phyloP scores from a whole-genome alignment of 2,888 invertebrate species.

The Zaprionus lineosus region DNA sequence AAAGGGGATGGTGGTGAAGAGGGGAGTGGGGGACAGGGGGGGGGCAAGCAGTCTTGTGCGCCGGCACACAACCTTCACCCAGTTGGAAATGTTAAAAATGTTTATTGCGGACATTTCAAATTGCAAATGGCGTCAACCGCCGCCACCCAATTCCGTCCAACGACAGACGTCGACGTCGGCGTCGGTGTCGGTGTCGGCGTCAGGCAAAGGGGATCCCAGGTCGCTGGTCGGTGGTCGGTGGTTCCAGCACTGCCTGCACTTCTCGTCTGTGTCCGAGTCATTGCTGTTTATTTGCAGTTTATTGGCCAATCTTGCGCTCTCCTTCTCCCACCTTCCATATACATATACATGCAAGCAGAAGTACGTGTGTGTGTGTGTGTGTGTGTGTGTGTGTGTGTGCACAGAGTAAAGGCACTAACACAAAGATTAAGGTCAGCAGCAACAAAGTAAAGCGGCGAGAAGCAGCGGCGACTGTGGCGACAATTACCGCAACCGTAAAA shows the following conservation, averaged over 20 bases:
- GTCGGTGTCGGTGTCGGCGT: no score
- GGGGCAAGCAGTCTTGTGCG: constrained; percentile 30
- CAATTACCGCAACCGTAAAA: constrained; percentile 2
- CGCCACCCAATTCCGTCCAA: not conserved
- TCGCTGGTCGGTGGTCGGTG: not conserved
- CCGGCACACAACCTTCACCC: constrained; percentile 71
- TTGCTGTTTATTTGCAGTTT: constrained; percentile 27
- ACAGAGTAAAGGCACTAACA: constrained; percentile 11
- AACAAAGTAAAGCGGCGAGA: constrained; percentile 11
- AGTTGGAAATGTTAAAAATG: constrained; percentile 54
- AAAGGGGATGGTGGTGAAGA: no score
- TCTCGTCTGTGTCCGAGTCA: constrained; percentile 33
- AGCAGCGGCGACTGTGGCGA: not conserved
- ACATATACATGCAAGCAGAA: not conserved
- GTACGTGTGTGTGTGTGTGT: not conserved
- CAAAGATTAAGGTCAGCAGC: constrained; percentile 48
- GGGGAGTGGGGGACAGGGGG: no score
- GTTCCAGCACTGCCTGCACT: constrained; percentile 10
- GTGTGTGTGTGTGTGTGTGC: not conserved
- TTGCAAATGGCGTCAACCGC: constrained; percentile 31
- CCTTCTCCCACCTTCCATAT: not conserved
- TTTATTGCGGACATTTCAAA: constrained; percentile 56
- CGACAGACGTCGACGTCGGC: constrained; percentile 1
- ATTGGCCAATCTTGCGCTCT: constrained; percentile 23
- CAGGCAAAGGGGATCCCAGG: no score